These are phyloP conservation scores for Parasteatoda lunata DNA, from an alignment of 2,888 invertebrate genomes.

Conservation along the genomic window DNA sequence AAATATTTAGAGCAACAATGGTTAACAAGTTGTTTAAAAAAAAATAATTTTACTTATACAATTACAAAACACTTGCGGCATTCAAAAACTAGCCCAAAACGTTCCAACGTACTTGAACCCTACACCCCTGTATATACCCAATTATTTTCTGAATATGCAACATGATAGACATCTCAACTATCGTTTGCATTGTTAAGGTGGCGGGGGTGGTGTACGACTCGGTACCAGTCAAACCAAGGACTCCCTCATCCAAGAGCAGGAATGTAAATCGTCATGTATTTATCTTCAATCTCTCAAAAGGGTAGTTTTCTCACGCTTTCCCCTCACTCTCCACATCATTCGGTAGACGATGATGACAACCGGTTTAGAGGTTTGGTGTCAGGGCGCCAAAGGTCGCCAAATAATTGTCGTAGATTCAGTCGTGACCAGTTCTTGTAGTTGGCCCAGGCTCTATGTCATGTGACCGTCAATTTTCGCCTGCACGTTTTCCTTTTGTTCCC, in stretches of 20 bases:
- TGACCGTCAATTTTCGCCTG: conserved; percentile 60
- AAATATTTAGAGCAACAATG: too few relatives aligned
- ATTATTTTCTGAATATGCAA: not conserved
- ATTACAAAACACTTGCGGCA: not conserved
- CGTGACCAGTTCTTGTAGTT: conserved; percentile 59
- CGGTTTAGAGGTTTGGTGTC: conserved; percentile 53
- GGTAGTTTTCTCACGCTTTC: conserved; percentile 57
- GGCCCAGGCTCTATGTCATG: conserved; percentile 17
- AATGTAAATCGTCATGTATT: conserved; percentile 58
- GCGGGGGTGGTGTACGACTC: conserved; percentile 49
- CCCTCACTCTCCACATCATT: conserved; percentile 25
- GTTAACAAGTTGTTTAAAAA: too few relatives aligned
- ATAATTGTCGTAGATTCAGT: conserved; percentile 62
- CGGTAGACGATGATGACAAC: conserved; percentile 32
- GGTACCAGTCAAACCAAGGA: conserved; percentile 25
- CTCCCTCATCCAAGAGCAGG: conserved; percentile 22
- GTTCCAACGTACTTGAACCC: not conserved
- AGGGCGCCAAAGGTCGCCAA: conserved; percentile 58
- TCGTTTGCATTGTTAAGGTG: too few relatives aligned
- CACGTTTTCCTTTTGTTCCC: conserved; percentile 10
- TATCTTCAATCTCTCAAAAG: not conserved
- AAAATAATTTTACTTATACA: too few relatives aligned
- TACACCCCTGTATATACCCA: not conserved
- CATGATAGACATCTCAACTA: conserved; percentile 39
- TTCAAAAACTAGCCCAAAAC: not conserved